Percentiles rank a stretch among this genome's conserved stretches.
Evolutionary conservation across 1,140 invertebrate species (phyloP).

Genomic region (Ips typographus): DNA sequence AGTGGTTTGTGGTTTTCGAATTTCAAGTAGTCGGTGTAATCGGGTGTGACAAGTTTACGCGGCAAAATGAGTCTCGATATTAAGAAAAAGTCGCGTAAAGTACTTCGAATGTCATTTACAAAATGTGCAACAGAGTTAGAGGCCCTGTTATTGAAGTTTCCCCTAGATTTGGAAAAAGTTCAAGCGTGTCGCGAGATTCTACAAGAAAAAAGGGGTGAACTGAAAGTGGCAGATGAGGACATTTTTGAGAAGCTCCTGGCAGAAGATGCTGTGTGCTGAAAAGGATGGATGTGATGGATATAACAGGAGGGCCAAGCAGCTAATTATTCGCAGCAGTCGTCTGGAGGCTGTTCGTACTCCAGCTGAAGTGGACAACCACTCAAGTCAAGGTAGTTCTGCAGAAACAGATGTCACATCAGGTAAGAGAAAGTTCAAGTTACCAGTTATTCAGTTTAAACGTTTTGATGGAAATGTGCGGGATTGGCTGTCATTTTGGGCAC

Average conservation of each 20-base stretch:
- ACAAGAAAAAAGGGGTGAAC: background rate
- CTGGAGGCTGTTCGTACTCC: background rate
- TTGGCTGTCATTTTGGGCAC: constrained; percentile 5
- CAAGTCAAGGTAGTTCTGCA: background rate
- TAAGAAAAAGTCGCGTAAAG: constrained; percentile 1
- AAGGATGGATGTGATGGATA: background rate
- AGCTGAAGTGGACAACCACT: background rate
- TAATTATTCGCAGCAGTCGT: background rate
- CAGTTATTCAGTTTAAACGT: too few relatives aligned
- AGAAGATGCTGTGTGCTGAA: background rate
- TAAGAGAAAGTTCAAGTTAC: constrained; percentile 6
- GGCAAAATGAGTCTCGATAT: background rate
- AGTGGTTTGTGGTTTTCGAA: too few relatives aligned
- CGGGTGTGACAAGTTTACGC: too few relatives aligned
- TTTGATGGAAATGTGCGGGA: constrained; percentile 10
- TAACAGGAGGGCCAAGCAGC: background rate
- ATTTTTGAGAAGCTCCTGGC: background rate
- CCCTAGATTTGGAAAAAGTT: background rate
- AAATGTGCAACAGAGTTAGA: constrained; percentile 7
- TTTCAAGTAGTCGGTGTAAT: too few relatives aligned
- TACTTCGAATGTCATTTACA: background rate
- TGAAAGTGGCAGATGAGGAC: background rate
- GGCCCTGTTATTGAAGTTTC: background rate
- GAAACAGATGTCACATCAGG: background rate
- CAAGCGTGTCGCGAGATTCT: background rate